Evolutionary conservation across 2,113 vertebrate species (phyloP), one percentile per base, ranked within the genome.

Genomic region (Indicator maculatus): DNA sequence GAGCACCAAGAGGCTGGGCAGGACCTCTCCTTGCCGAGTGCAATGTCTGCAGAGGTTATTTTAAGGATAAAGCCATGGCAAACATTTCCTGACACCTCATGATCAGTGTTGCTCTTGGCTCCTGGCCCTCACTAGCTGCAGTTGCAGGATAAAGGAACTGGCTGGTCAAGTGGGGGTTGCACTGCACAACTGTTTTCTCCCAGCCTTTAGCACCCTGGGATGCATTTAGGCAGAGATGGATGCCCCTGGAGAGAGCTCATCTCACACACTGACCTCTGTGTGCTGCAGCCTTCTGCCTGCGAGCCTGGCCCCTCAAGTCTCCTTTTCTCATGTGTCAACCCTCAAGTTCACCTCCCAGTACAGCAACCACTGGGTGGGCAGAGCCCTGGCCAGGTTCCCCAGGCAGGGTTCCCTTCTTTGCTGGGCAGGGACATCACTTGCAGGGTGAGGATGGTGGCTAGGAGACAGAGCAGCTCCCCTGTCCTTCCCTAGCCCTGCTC

Each of bases 81-180:
- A 96, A 89, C 66, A 31, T 95, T 96, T 94, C 90, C 88, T 88
- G 80, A 95, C 90, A 94, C 92, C 66, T 95, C 88, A n/a, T 8
- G 90, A 94, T 81, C 30, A 11, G 44, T 14, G 0, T 56, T 86
- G 88, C 53, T 93, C 30, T 96, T 96, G 93, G 93, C 93, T 94
- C 28, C 86, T 92, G 86, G 88, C 69, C 83, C 65, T 88, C 38
- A 60, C 7, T 77, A 71, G 83, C 58, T 67, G 64, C 75, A 74
- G 45, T 59, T 59, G 28, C 41, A 77, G 67, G 60, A 59, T 52
- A 77, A 66, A 86, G 56, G 47, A 63, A 13, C 20, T 33, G 36
- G 23, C 24, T 74, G 36, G n/a, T 50, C 1, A 1, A 52, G 69
- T 56, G 41, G 5, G 30, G 44, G 17, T 23, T 93, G 1, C 20